Evolutionary conservation across 30 jellyfish, hydroid and myxozoan genomes (phyloP).

Genomic region (Aurelia sp.): DNA sequence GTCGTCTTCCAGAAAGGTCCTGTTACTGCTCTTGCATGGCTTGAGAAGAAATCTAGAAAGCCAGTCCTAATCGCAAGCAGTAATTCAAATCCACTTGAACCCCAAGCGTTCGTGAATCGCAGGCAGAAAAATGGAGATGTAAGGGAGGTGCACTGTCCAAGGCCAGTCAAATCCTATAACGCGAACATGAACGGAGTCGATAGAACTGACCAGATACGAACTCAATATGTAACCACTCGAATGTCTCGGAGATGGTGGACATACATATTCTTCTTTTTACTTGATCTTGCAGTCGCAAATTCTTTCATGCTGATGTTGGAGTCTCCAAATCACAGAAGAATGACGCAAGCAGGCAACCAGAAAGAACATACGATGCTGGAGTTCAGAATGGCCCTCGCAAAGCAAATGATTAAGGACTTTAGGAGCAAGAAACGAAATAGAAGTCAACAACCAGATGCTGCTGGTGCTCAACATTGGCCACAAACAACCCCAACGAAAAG

Average conservation of each 20-base stretch:
- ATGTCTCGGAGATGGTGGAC: constrained; percentile 77
- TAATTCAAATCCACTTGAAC: constrained; percentile 17
- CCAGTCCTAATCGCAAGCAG: constrained; percentile 74
- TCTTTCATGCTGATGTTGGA: constrained; percentile 59
- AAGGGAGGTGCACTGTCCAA: constrained; percentile 54
- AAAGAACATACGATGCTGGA: not conserved
- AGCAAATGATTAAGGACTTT: constrained; percentile 25
- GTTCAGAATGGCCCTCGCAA: constrained; percentile 25
- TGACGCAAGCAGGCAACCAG: too few species aligned
- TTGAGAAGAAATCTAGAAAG: constrained; percentile 15
- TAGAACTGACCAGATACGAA: constrained; percentile 65
- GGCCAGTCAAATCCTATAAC: constrained; percentile 51
- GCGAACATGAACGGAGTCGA: constrained; percentile 84
- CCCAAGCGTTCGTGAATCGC: constrained; percentile 12
- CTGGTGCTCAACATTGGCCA: constrained; percentile 8
- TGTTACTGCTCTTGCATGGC: constrained; percentile 47
- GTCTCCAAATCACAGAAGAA: constrained; percentile 6
- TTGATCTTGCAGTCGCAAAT: constrained; percentile 71
- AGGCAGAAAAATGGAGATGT: constrained; percentile 61
- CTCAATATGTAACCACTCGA: constrained; percentile 64
- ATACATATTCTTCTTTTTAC: constrained; percentile 58
- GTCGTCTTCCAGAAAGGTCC: constrained; percentile 40
- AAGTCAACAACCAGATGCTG: constrained; percentile 7
- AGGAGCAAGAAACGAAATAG: constrained; percentile 21
- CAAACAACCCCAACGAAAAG: constrained; percentile 25